Conservation (phyloP, 2,113 vertebrate species). For the Fulmarus glacialis region DNA sequence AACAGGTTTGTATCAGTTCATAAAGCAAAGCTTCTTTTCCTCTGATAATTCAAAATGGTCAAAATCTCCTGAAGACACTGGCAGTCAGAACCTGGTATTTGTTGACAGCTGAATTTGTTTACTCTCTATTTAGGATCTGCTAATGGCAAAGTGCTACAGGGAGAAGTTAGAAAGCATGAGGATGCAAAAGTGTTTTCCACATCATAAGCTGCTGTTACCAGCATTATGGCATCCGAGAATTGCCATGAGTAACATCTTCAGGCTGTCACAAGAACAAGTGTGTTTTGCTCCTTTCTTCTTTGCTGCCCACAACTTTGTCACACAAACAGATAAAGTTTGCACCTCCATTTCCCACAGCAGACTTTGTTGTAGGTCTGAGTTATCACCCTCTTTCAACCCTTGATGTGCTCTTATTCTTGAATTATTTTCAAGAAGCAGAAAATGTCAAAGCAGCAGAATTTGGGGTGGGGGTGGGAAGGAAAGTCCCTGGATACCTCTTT, state of each 20-base stretch:
- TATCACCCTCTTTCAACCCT: neutral
- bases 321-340: neutral
- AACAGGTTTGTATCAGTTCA: neutral
- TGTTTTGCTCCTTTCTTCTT: neutral
- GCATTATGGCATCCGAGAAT: neutral
- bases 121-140: neutral
- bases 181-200: neutral
- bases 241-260: neutral
- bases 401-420: neutral
- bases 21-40: neutral
- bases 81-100: neutral
- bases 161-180: neutral
- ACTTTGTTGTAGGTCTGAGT: neutral
- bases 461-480: neutral
- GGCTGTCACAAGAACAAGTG: neutral
- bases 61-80: neutral
- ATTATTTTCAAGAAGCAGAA: neutral
- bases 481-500: neutral
- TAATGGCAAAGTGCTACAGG: neutral
- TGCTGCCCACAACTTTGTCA: neutral
- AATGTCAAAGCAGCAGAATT: neutral
- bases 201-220: neutral
- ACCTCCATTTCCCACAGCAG: neutral
- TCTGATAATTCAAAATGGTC: neutral
- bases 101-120: neutral